Evolutionary conservation across 2,113 vertebrate species (phyloP).

Genomic region (Neofelis nebulosa): DNA sequence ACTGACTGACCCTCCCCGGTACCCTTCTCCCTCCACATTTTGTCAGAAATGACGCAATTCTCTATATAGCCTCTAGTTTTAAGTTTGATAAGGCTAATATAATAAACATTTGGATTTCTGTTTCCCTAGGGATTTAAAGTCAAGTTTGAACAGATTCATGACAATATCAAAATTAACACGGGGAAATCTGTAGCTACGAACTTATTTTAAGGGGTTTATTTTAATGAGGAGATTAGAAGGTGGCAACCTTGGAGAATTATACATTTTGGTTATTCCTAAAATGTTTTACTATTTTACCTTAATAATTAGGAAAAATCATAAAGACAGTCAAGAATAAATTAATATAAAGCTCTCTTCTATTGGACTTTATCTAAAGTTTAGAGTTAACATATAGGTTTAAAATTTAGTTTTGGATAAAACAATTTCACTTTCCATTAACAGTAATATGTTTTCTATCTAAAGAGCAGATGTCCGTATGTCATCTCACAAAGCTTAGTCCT

Average conservation of each 20-base stretch:
- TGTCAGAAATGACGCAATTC: neutral
- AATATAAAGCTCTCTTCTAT: neutral
- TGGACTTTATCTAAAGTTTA: neutral
- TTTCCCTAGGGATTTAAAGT: neutral
- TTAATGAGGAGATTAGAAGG: neutral
- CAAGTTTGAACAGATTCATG: neutral
- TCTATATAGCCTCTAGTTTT: neutral
- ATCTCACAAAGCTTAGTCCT: neutral
- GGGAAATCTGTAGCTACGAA: neutral
- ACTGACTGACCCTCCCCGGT: no score
- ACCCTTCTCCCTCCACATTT: neutral
- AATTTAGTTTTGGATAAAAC: neutral
- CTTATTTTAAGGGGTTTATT: neutral
- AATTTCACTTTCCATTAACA: neutral
- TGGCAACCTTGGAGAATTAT: neutral
- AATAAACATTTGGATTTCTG: neutral
- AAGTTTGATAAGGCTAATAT: neutral
- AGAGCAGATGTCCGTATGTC: neutral
- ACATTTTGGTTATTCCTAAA: neutral
- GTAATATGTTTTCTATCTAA: neutral
- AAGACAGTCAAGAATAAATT: neutral
- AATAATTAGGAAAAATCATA: neutral
- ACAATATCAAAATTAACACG: neutral
- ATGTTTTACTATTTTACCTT: neutral
- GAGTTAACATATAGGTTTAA: neutral